Evolutionary conservation across 2,888 invertebrate genomes (phyloP), one percentile per base, ranked within the genome.

Genomic region (Leucania comma): DNA sequence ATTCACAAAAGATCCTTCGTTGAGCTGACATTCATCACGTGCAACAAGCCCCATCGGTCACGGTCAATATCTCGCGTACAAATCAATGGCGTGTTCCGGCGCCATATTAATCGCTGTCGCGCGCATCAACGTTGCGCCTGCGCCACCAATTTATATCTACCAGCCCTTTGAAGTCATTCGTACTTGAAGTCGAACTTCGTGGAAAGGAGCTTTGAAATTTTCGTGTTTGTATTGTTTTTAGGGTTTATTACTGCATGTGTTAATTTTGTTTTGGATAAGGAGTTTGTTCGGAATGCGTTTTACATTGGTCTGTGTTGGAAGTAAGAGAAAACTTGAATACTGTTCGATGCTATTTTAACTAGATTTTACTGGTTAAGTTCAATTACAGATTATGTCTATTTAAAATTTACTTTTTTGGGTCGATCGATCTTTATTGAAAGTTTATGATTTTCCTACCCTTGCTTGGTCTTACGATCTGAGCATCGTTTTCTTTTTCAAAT

Each of bases 161-260:
- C 82, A 87, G 80, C 86, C 84, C 94, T 94, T 94, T 94, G 94
- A 94, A 92, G 90, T 93, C 83, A 79, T 80, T 83, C 84, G 82
- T 81, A 84, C 74, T 69, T 62, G 38, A 63, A 68, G 60, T 75
- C 71, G 69, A 72, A 77, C 81, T 90, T 89, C 90, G 77, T 67
- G 78, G 90, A 88, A 92, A 74, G 60, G 38, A n/a, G 76, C 72
- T 76, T 78, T 78, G 75, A 78, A 81, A 87, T 86, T 86, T 80
- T 80, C 70, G 72, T 81, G 80, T 83, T 84, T 86, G 78, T 83
- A 82, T 83, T 80, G 72, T 68, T 65, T 65, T 62, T 71, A 3
- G 29, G 46, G 24, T 65, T 66, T 63, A 66, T 68, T 51, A 51
- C 63, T 57, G 42, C 42, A n/a, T 35, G 56, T 70, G 59, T 63